Conservation (phyloP, 2,888 invertebrate species). For the Plusia festucae region DNA sequence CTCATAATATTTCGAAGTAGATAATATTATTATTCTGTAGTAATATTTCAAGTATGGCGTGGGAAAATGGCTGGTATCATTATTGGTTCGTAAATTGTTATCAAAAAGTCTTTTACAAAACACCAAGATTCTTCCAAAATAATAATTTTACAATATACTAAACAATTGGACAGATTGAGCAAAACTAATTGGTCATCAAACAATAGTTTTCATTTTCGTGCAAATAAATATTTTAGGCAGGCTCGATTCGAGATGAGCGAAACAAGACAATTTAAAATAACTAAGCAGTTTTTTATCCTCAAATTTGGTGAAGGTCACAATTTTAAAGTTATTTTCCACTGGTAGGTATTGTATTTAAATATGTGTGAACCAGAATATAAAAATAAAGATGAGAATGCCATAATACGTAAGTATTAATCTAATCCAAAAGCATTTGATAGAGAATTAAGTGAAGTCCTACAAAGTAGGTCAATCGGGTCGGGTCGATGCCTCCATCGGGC, state of each 20-base stretch:
- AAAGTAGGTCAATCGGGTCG: conserved; percentile 3
- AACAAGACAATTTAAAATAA: background rate
- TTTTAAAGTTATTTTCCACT: background rate
- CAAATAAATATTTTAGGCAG: background rate
- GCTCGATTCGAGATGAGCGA: background rate
- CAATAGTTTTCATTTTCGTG: too few relatives aligned
- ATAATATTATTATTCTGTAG: too few relatives aligned
- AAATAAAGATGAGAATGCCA: background rate
- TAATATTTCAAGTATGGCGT: conserved; percentile 18
- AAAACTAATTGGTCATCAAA: too few relatives aligned
- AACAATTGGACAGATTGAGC: too few relatives aligned
- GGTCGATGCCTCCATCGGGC: background rate
- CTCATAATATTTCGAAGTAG: too few relatives aligned
- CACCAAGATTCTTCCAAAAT: too few relatives aligned
- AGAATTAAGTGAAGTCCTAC: background rate
- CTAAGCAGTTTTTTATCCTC: background rate
- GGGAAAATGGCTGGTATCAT: conserved; percentile 18
- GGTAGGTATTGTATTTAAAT: background rate
- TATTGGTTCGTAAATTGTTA: conserved; percentile 5
- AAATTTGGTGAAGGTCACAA: background rate
- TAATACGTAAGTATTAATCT: background rate
- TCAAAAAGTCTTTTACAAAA: too few relatives aligned
- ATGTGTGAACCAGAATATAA: background rate
- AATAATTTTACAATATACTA: too few relatives aligned
- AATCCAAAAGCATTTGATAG: background rate